Conservation (phyloP, 1,140 invertebrate species). For the Hylaeus volcanicus region DNA sequence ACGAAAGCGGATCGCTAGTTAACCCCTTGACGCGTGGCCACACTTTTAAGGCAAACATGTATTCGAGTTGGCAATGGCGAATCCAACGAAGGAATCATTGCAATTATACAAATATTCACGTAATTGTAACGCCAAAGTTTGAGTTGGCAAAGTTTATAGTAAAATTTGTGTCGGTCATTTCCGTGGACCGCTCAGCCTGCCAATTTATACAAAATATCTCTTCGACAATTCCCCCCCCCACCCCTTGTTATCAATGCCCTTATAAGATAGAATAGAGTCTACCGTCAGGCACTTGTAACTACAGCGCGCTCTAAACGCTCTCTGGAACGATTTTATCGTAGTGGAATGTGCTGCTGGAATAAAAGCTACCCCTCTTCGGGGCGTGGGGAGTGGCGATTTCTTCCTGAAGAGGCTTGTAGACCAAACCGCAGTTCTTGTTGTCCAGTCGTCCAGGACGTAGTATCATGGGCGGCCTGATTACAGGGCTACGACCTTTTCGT, state of each 20-base stretch:
- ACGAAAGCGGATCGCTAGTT: neutral
- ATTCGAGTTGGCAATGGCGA: too few relatives aligned
- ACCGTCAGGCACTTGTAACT: slow-evolving; percentile 10
- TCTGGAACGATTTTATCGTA: slow-evolving; percentile 84
- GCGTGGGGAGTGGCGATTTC: slow-evolving; percentile 77
- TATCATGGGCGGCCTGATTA: slow-evolving; percentile 76
- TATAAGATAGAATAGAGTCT: neutral
- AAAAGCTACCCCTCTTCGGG: slow-evolving; percentile 82
- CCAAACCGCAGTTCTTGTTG: slow-evolving; percentile 78
- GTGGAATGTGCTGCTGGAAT: slow-evolving; percentile 84
- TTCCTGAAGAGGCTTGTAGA: slow-evolving; percentile 81
- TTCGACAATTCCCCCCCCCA: neutral
- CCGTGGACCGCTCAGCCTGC: neutral
- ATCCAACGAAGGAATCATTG: too few relatives aligned
- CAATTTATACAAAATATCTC: neutral
- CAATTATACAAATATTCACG: too few relatives aligned
- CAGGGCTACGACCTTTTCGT: slow-evolving; percentile 72
- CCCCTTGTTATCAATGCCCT: neutral
- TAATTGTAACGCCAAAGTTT: too few relatives aligned
- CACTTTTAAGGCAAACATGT: too few relatives aligned
- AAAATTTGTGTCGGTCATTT: too few relatives aligned
- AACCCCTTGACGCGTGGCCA: too few relatives aligned
- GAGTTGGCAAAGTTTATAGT: too few relatives aligned
- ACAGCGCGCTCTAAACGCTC: slow-evolving; percentile 78
- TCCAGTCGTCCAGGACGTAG: slow-evolving; percentile 74